Percentiles rank a stretch among this genome's conserved stretches.
These are phyloP conservation scores for Desmophyllum pertusum DNA, from an alignment of 92 coral and sea anemone genomes.

Conservation along the genomic window DNA sequence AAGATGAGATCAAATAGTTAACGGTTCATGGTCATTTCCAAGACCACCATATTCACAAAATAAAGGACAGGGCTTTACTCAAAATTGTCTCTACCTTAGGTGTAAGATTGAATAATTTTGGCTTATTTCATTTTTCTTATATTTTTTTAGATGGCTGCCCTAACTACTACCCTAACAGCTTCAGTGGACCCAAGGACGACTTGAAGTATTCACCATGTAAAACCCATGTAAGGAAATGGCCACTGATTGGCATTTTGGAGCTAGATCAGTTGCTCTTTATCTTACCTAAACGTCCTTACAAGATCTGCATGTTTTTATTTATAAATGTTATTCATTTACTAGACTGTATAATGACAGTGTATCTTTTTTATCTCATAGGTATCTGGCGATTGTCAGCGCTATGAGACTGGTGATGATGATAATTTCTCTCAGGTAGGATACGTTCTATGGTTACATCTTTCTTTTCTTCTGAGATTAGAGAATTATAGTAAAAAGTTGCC, in stretches of 20 bases:
- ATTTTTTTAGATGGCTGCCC: constrained; percentile 83
- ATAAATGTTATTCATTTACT: neutral
- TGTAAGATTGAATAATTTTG: neutral
- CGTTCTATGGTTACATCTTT: neutral
- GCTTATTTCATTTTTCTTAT: neutral
- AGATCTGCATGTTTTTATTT: neutral
- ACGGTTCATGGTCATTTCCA: neutral
- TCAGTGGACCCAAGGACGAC: constrained; percentile 79
- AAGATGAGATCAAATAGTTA: too few relatives aligned
- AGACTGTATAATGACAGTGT: neutral
- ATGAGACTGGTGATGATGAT: constrained; percentile 94
- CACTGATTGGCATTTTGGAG: neutral
- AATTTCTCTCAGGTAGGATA: constrained; percentile 85
- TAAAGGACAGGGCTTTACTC: neutral
- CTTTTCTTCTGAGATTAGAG: neutral
- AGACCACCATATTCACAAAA: neutral
- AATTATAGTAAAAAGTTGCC: neutral
- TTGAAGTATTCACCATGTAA: constrained; percentile 68
- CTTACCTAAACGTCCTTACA: neutral
- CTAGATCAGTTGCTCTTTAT: neutral
- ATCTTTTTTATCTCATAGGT: constrained; percentile 26
- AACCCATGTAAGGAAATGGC: constrained; percentile 48
- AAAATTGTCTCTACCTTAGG: neutral
- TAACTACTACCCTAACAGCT: constrained; percentile 98
- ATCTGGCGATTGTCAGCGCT: constrained; percentile 85